phyloP scores from a whole-genome alignment of 2,888 invertebrate species.

The Tribolium freemani region DNA sequence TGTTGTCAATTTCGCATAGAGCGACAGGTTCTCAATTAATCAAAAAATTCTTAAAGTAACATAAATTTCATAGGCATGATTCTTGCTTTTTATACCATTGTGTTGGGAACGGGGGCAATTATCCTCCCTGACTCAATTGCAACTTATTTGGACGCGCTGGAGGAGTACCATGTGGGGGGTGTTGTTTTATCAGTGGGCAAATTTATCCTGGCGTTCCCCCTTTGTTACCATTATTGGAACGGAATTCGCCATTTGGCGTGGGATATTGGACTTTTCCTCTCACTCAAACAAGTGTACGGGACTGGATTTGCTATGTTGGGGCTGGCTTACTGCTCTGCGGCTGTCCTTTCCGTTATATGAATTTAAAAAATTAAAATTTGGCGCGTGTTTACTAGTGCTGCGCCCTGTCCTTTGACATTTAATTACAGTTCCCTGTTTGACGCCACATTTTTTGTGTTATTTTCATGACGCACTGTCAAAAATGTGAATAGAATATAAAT shows the following conservation, averaged over 20 bases:
- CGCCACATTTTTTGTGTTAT: constrained; percentile 25
- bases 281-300: constrained; percentile 81
- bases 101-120: constrained; percentile 74
- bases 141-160: constrained; percentile 75
- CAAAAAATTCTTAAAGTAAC: too few species aligned
- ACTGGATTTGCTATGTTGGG: constrained; percentile 76
- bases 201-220: constrained; percentile 82
- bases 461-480: constrained; percentile 52
- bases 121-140: constrained; percentile 75
- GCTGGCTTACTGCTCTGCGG: constrained; percentile 51
- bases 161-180: constrained; percentile 72
- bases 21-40: constrained; percentile 71
- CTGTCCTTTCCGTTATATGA: constrained; percentile 42
- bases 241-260: constrained; percentile 92
- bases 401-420: not conserved
- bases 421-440: not conserved
- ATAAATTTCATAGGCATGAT: constrained; percentile 69
- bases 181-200: constrained; percentile 70
- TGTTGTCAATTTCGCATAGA: constrained; percentile 89
- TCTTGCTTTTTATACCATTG: constrained; percentile 72
- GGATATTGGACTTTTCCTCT: constrained; percentile 82
- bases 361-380: not conserved
- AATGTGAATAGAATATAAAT: constrained; percentile 62
- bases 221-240: constrained; percentile 87
- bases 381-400: not conserved